A percentile compares a stretch with the other conserved stretches of the same genome.
Conservation (phyloP, 2,113 vertebrate genomes). For the Calonectris borealis region DNA sequence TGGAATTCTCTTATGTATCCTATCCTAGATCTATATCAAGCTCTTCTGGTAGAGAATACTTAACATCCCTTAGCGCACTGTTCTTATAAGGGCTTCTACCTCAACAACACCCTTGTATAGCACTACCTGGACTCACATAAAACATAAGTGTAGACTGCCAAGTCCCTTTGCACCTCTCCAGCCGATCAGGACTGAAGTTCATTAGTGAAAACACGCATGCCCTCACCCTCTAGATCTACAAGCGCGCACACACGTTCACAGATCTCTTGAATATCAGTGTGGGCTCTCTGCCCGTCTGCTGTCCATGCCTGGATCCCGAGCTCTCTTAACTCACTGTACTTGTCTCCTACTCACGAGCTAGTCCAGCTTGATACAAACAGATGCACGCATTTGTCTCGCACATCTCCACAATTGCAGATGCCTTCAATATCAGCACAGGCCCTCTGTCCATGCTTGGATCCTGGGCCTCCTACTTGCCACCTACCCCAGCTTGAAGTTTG, state of each 20-base stretch:
- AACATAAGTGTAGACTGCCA: background rate
- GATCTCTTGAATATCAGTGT: background rate
- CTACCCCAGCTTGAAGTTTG: background rate
- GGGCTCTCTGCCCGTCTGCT: background rate
- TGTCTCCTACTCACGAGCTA: background rate
- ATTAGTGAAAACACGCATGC: accelerated
- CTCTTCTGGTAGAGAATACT: background rate
- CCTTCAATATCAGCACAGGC: background rate
- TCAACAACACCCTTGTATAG: background rate
- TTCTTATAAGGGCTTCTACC: background rate
- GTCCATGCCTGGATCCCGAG: background rate
- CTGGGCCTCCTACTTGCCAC: background rate
- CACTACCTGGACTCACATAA: background rate
- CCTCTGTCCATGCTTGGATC: background rate
- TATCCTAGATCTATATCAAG: background rate
- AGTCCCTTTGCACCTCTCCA: background rate
- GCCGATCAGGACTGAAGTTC: background rate
- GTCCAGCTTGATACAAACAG: background rate
- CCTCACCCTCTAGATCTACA: background rate
- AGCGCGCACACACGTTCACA: accelerated
- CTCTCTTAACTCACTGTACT: background rate
- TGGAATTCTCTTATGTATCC: background rate
- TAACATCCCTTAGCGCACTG: background rate
- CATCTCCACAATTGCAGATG: background rate
- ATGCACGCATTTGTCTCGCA: accelerated